phyloP scores from a whole-genome alignment of 2,888 invertebrate genomes.

The Netelia virgata region DNA sequence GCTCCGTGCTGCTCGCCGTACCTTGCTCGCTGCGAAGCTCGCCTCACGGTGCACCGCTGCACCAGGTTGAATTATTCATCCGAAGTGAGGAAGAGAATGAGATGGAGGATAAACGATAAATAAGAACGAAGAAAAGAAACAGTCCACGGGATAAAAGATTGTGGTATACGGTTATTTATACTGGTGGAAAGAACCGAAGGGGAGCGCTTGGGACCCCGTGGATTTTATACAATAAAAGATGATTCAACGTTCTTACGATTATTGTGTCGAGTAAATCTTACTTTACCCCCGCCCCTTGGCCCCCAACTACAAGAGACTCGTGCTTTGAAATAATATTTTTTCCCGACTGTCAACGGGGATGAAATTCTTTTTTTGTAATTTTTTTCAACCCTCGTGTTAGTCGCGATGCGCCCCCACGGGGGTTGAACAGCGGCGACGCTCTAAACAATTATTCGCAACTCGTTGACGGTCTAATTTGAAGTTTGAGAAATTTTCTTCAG shows the following conservation, averaged over 20 bases:
- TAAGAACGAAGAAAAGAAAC: conserved; percentile 28
- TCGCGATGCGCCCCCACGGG: too few species aligned
- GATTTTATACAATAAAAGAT: conserved; percentile 20
- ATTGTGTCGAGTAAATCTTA: too few species aligned
- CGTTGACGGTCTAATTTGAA: too few species aligned
- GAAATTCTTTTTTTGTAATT: too few species aligned
- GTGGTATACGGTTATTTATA: conserved; percentile 34
- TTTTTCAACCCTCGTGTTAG: too few species aligned
- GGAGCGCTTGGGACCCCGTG: neutral
- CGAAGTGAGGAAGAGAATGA: conserved; percentile 48
- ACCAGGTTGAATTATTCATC: conserved; percentile 64
- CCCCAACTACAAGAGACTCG: too few species aligned
- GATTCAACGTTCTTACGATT: neutral
- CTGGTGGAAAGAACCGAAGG: conserved; percentile 14
- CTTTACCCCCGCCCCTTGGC: too few species aligned
- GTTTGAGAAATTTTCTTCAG: too few species aligned
- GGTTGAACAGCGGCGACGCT: too few species aligned
- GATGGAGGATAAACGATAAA: conserved; percentile 43
- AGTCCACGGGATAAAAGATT: conserved; percentile 36
- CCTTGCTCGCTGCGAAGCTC: conserved; percentile 46
- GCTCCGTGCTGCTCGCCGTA: conserved; percentile 37
- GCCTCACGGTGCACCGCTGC: conserved; percentile 63
- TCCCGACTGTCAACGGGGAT: too few species aligned
- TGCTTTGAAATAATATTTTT: too few species aligned
- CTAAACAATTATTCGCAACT: too few species aligned